phyloP scores from a whole-genome alignment of 2,888 invertebrate genomes.

The Rhimphoctona megacephalus region DNA sequence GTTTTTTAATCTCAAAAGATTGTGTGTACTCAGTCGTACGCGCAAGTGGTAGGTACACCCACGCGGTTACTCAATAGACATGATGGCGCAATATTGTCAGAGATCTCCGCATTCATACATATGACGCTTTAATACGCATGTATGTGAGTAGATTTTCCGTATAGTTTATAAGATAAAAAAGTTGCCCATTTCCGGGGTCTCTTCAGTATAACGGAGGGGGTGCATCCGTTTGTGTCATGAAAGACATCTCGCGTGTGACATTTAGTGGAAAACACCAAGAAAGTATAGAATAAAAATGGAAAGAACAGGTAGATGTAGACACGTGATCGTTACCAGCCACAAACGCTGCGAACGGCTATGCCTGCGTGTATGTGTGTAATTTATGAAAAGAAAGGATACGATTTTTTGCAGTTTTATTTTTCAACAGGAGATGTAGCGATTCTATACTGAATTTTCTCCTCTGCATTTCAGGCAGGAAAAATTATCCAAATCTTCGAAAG shows the following conservation, averaged over 20 bases:
- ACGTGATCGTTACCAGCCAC: constrained; percentile 70
- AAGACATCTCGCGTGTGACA: constrained; percentile 71
- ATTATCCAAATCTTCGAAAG: no score
- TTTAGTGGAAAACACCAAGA: constrained; percentile 76
- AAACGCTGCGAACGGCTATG: constrained; percentile 46
- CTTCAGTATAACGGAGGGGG: constrained; percentile 3
- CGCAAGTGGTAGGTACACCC: constrained; percentile 42
- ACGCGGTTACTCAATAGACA: constrained; percentile 64
- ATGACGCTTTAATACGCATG: neutral
- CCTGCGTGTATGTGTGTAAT: neutral
- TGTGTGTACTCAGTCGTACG: constrained; percentile 74
- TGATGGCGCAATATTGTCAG: constrained; percentile 63
- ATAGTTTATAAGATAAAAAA: constrained; percentile 50
- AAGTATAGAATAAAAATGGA: constrained; percentile 17
- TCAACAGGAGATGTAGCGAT: neutral
- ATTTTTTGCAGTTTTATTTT: neutral
- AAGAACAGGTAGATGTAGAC: constrained; percentile 11
- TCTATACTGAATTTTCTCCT: neutral
- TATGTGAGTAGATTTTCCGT: neutral
- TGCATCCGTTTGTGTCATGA: constrained; percentile 40
- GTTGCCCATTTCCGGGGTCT: constrained; percentile 50
- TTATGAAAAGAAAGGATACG: constrained; percentile 35
- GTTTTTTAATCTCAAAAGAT: constrained; percentile 82
- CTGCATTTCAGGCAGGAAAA: no score
- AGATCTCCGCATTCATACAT: constrained; percentile 13